These are phyloP conservation scores for Eudiplozoon nipponicum DNA, from an alignment of 2,888 invertebrate genomes.

Conservation along the genomic window DNA sequence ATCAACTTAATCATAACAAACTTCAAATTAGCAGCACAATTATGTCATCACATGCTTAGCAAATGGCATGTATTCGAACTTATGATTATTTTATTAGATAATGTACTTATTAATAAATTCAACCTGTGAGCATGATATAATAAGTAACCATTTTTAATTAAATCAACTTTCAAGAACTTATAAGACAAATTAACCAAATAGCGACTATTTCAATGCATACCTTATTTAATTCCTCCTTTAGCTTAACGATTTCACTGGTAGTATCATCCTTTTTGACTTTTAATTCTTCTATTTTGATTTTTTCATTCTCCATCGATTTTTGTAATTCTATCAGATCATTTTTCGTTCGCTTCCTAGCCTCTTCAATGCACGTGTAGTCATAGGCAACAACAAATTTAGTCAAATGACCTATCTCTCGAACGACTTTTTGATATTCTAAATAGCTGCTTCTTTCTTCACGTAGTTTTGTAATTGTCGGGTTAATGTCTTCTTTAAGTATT, in stretches of 20 bases:
- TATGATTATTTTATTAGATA: too few species aligned
- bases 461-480: constrained; percentile 52
- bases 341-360: constrained; percentile 18
- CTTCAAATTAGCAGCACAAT: too few species aligned
- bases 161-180: too few species aligned
- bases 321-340: constrained; percentile 10
- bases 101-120: too few species aligned
- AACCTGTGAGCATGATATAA: too few species aligned
- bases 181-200: too few species aligned
- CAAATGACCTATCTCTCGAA: constrained; percentile 49
- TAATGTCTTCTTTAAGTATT: constrained; percentile 43
- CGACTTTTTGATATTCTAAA: constrained; percentile 50
- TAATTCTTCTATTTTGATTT: not conserved
- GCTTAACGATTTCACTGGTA: constrained; percentile 33
- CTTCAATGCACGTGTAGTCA: constrained; percentile 8
- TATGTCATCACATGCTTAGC: too few species aligned
- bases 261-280: constrained; percentile 25
- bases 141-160: too few species aligned
- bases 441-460: constrained; percentile 51
- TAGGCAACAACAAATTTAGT: constrained; percentile 21
- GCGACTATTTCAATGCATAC: too few species aligned
- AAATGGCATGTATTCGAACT: too few species aligned
- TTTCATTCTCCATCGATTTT: constrained; percentile 11
- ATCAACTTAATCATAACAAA: too few species aligned
- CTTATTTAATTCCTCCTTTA: constrained; percentile 26